Percentiles rank a stretch among this genome's conserved stretches.
Evolutionary conservation across 2,797 vertebrate genomes (phyloP).

Genomic region (Acanthurus lineatus): DNA sequence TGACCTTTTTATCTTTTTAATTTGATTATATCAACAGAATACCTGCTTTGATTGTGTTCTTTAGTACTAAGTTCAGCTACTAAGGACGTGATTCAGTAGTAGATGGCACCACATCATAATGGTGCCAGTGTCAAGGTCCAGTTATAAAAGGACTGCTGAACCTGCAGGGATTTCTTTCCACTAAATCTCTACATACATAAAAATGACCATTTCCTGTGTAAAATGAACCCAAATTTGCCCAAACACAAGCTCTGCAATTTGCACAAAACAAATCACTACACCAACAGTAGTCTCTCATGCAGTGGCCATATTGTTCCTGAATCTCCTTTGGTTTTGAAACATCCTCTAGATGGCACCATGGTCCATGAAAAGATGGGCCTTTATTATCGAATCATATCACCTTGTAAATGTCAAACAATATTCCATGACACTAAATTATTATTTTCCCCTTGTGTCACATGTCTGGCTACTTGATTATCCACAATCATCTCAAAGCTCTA

Average conservation of each 20-base stretch:
- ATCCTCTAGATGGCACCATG: conserved; percentile 86
- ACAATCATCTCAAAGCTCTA: conserved; percentile 62
- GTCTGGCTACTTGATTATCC: conserved; percentile 64
- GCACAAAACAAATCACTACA: conserved; percentile 11
- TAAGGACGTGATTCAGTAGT: conserved; percentile 59
- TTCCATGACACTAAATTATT: conserved; percentile 69
- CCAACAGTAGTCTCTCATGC: background rate
- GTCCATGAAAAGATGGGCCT: conserved; percentile 78
- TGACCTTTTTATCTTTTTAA: conserved; percentile 39
- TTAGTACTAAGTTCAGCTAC: background rate
- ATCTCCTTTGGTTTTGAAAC: background rate
- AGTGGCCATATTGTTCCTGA: background rate
- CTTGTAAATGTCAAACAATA: conserved; percentile 73
- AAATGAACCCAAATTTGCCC: background rate
- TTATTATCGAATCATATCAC: conserved; percentile 65
- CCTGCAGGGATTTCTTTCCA: conserved; percentile 6
- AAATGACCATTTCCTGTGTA: background rate
- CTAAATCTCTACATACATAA: conserved; percentile 5
- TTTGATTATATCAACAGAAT: conserved; percentile 31
- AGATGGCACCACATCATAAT: conserved; percentile 74
- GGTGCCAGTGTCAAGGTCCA: conserved; percentile 15
- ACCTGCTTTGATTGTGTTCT: conserved; percentile 4
- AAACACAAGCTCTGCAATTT: conserved; percentile 3
- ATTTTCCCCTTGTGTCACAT: conserved; percentile 73
- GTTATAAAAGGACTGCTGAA: background rate